phyloP scores from a whole-genome alignment of 1,140 invertebrate species.

The Drosophila navojoa region DNA sequence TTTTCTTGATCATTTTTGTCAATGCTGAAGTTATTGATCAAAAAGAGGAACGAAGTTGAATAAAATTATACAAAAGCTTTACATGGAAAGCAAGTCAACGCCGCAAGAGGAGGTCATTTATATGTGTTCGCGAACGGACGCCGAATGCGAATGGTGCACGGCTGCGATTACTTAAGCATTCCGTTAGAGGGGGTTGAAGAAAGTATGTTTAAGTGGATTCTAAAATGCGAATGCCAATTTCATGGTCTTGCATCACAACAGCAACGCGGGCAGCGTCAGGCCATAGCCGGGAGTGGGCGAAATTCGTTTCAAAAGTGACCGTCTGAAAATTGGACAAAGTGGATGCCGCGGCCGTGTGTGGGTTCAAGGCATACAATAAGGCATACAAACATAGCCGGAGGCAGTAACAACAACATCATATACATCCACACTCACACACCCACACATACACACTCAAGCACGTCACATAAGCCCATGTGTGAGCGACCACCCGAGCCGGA shows the following conservation, averaged over 20 bases:
- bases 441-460: slow-evolving; percentile 22
- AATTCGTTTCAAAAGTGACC: slow-evolving; percentile 80
- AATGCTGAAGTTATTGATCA: neutral
- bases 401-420: slow-evolving; percentile 43
- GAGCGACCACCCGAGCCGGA: slow-evolving; percentile 51
- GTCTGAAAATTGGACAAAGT: slow-evolving; percentile 82
- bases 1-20: no score
- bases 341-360: slow-evolving; percentile 63
- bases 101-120: slow-evolving; percentile 4
- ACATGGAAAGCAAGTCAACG: slow-evolving; percentile 2
- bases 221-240: slow-evolving; percentile 79
- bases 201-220: slow-evolving; percentile 73
- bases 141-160: slow-evolving; percentile 17
- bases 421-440: slow-evolving; percentile 21
- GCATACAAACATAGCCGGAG: slow-evolving; percentile 70
- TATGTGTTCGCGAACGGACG: slow-evolving; percentile 22
- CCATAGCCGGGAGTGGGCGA: slow-evolving; percentile 44
- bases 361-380: slow-evolving; percentile 78
- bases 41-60: neutral
- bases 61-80: neutral
- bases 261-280: slow-evolving; percentile 60
- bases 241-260: slow-evolving; percentile 76
- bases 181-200: slow-evolving; percentile 45
- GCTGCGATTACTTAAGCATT: slow-evolving; percentile 21
- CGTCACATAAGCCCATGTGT: slow-evolving; percentile 51